A percentile compares a stretch with the other conserved stretches of the same genome.
Evolutionary conservation across 2,797 vertebrate genomes (phyloP).

Genomic region (Anabacerthia variegaticeps): DNA sequence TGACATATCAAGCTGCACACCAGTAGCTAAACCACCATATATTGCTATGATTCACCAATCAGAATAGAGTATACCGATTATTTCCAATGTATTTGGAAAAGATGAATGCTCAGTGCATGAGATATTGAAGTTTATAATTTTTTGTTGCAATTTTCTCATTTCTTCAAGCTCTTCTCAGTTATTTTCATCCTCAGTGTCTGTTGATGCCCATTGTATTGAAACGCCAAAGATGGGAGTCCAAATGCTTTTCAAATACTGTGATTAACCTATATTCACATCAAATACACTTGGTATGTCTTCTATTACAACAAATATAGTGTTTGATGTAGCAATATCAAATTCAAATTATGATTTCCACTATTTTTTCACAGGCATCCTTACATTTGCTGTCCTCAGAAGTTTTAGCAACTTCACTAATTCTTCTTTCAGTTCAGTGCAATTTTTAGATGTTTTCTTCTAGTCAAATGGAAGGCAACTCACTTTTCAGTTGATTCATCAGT

Average conservation of each 20-base stretch:
- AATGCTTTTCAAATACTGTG: conserved; percentile 8
- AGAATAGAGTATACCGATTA: not conserved
- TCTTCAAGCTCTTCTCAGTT: conserved; percentile 9
- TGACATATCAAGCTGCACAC: not conserved
- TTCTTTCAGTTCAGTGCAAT: not conserved
- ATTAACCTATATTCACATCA: conserved; percentile 2
- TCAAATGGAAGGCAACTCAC: not conserved
- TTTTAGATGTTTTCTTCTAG: not conserved
- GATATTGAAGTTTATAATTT: not conserved
- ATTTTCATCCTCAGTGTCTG: not conserved
- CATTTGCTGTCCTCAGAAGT: not conserved
- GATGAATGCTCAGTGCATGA: not conserved
- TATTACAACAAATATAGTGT: not conserved
- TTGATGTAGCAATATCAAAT: not conserved
- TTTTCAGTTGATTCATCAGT: not conserved
- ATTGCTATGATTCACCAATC: not conserved
- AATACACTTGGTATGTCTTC: conserved; percentile 2
- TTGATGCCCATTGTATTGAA: not conserved
- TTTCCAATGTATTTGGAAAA: not conserved
- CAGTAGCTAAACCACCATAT: not conserved
- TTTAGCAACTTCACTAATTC: not conserved
- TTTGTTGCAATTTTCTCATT: not conserved
- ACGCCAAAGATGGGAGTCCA: conserved; percentile 5
- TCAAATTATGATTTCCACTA: not conserved
- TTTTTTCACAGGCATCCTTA: not conserved